Percentiles rank a stretch among this genome's conserved stretches.
phyloP scores from a whole-genome alignment of 2,888 invertebrate species.

The Eristalis pertinax region DNA sequence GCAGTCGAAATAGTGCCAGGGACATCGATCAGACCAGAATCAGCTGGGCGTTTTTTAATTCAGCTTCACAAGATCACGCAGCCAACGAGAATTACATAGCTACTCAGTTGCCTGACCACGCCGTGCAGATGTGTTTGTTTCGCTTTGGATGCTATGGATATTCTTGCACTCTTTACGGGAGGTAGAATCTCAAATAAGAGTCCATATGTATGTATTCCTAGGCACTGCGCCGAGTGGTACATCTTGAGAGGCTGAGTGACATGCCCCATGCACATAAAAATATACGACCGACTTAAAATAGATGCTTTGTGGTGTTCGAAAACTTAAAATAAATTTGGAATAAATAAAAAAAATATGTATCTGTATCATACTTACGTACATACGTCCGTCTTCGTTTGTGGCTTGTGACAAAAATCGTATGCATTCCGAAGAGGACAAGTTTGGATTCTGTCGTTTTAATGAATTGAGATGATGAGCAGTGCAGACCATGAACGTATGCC shows the following conservation, averaged over 20 bases:
- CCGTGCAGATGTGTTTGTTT: background rate
- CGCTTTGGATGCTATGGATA: background rate
- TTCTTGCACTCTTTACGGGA: constrained; percentile 28
- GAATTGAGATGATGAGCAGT: background rate
- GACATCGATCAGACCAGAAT: constrained; percentile 31
- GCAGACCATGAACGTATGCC: background rate
- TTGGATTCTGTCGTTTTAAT: background rate
- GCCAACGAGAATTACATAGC: background rate
- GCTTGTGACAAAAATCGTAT: background rate
- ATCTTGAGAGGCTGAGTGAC: constrained; percentile 53
- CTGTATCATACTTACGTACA: background rate
- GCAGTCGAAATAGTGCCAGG: constrained; percentile 50
- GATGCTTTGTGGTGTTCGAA: constrained; percentile 53
- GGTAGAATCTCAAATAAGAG: background rate
- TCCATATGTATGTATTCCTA: background rate
- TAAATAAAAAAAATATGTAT: constrained; percentile 31
- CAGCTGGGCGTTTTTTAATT: constrained; percentile 8
- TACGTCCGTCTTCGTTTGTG: no score
- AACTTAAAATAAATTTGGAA: constrained; percentile 50
- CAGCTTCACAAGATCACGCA: background rate
- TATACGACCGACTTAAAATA: constrained; percentile 52
- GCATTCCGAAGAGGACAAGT: background rate
- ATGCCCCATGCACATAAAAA: constrained; percentile 46
- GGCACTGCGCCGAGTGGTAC: constrained; percentile 1
- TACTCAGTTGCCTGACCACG: background rate